Base-by-base conservation (phyloP, 2,797 vertebrate genomes). In the Apogon talboti region DNA sequence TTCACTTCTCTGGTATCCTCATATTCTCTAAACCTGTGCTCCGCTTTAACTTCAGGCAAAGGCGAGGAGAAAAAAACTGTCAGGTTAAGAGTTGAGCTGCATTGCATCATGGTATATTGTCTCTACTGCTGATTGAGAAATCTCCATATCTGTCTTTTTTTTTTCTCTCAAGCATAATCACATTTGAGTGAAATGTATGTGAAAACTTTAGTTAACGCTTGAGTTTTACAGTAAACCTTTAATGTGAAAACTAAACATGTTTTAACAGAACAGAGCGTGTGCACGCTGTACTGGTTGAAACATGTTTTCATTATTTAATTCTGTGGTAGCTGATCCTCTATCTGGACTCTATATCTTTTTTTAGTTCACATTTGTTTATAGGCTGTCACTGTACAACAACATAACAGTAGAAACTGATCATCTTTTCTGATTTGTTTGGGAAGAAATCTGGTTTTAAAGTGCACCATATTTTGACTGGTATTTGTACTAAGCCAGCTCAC, bases 261-360 rank as follows among this genome's bases (percentile, higher is more conserved):
- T 72, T 46, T 59, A 66, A 74, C 73, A 61, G 49, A 51, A 49
- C 48, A 11, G 7, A 9, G 8, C 37, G 16, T 49, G 68, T 67
- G 18, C 63, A 24, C 30, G 49, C 15, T 50, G 33, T 15, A 44
- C 67, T 46, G 14, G 69, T 68, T 74, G 59, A 60, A 79, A 73
- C 81, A 57, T 51, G 41, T 50, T 50, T 12, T 15, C 16, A 3
- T 74, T 68, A 28, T 71, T 24, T 6, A 21, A 49, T 28, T 66
- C 45, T 38, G n/a, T 68, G 16, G 33, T 40, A 35, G 21, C 40
- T 41, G 5, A 58, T 30, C 58, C 30, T 19, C 45, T 3, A n/a
- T 58, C 18, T 52, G 28, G 14, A 49, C 45, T 51, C 0, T 55
- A 1, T 30, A 43, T 33, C 52, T 41, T 56, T 52, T 56, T 14